Percentiles rank a stretch among this genome's conserved stretches.
These are phyloP conservation scores for Brachionus paranguensis DNA, from an alignment of 1,140 invertebrate genomes.

Conservation along the genomic window DNA sequence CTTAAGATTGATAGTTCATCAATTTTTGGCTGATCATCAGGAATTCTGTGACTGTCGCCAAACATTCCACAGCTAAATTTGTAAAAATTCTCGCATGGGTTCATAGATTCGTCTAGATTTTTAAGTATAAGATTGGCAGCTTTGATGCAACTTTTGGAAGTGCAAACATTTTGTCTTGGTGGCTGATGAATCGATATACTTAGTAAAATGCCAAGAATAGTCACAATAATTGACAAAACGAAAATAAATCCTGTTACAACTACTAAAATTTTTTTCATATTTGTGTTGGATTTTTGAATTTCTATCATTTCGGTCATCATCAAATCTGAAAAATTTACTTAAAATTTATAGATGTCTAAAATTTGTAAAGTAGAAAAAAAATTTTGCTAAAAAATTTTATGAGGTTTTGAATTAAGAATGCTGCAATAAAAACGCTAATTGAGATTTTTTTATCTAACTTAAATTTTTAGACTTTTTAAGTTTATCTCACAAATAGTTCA, in stretches of 20 bases:
- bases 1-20: slow-evolving; percentile 32
- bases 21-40: slow-evolving; percentile 26
- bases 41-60: not conserved
- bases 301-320: not conserved
- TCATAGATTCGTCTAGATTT: slow-evolving; percentile 19
- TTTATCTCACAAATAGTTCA: not conserved
- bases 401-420: no score
- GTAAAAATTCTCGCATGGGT: slow-evolving; percentile 38
- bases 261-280: slow-evolving; percentile 20
- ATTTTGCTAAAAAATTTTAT: not conserved
- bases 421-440: not conserved
- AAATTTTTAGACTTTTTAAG: not conserved
- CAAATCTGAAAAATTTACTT: not conserved
- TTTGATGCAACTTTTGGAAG: slow-evolving; percentile 13
- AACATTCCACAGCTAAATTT: slow-evolving; percentile 36
- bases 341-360: not conserved
- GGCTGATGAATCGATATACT: not conserved
- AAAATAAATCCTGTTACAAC: not conserved
- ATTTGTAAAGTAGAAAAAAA: not conserved
- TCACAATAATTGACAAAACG: not conserved
- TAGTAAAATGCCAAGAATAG: not conserved
- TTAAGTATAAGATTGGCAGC: slow-evolving; percentile 6
- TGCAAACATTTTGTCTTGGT: not conserved
- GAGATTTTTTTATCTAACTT: not conserved
- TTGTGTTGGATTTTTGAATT: not conserved